These are phyloP conservation scores for Ypsolopha sequella DNA, from an alignment of 2,888 invertebrate species.

Conservation along the genomic window DNA sequence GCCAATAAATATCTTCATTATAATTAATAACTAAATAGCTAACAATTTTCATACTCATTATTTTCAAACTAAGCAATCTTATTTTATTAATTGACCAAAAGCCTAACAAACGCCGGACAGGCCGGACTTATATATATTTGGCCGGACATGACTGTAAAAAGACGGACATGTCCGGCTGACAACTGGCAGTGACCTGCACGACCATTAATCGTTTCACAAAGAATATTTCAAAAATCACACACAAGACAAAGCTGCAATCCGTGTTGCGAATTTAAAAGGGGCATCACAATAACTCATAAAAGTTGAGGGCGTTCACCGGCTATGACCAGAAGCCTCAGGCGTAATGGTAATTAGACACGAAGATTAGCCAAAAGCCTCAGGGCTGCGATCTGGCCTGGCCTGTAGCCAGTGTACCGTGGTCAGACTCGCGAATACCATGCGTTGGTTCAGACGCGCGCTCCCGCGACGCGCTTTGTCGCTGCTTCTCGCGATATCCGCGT, in stretches of 20 bases:
- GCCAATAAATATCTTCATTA: too few relatives aligned
- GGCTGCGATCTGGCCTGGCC: conserved; percentile 13
- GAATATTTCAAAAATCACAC: neutral
- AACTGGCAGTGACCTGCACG: too few relatives aligned
- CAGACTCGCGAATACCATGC: conserved; percentile 53
- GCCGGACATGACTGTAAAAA: too few relatives aligned
- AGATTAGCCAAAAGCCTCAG: conserved; percentile 38
- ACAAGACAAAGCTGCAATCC: neutral
- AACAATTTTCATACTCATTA: too few relatives aligned
- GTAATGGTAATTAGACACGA: conserved; percentile 47
- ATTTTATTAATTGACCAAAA: too few relatives aligned
- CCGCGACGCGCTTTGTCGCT: conserved; percentile 8
- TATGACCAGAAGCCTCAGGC: conserved; percentile 26
- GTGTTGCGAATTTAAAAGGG: neutral
- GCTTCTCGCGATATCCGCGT: neutral
- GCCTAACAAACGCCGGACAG: too few relatives aligned
- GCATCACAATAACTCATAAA: too few relatives aligned
- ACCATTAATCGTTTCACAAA: too few relatives aligned
- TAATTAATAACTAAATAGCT: too few relatives aligned
- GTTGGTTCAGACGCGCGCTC: conserved; percentile 36
- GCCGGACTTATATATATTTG: too few relatives aligned
- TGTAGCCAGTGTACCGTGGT: conserved; percentile 40
- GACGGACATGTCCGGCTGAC: too few relatives aligned
- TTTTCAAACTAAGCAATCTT: too few relatives aligned
- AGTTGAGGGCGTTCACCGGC: conserved; percentile 61